Base-by-base conservation (phyloP, 2,113 vertebrate species). In the Strigops habroptila region DNA sequence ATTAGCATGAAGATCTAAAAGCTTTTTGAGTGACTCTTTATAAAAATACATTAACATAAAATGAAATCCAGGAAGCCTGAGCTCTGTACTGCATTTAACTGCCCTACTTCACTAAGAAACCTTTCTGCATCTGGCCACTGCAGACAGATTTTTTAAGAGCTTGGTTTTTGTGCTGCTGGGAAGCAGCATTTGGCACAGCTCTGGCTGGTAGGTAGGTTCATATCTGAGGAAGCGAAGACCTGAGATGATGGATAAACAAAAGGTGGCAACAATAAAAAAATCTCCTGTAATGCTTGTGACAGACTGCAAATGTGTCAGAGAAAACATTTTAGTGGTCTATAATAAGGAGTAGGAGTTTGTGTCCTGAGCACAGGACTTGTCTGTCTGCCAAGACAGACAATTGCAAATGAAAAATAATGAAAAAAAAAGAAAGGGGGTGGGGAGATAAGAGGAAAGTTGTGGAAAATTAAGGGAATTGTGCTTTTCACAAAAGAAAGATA, bases 351-450 rank as follows among this genome's bases (percentile, higher is more conserved):
- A 86, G 68, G 64, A 91, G 68, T 86, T 73, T 88, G 41, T 88
- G 68, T 77, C 68, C 88, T 49, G 53, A 96, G 62, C 53, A 82
- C 28, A 82, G 82, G 75, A 78, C 62, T 85, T 90, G 41, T 70
- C 76, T 92, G 4, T 53, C 37, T 94, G 91, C 68, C 76, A 94
- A 92, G 48, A 81, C 15, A 92, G 86, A 81, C 41, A 86, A 88
- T 51, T 88, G 25, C 51, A 93, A 84, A 51, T 31, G 39, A 75
- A 95, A 94, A 90, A 91, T 31, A 77, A 77, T 23, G 23, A 48
- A 60, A 65, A 69, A 41, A 82, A 64, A 37, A 28, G 16, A 41
- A 27, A 17, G 15, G 6, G 7, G 18, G 31, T 18, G 5, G 28
- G 12, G 4, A 22, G 10, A 37, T 35, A 44, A 28, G 25, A 64